Evolutionary conservation across 2,888 invertebrate genomes (phyloP).

Genomic region (Altica lythri): DNA sequence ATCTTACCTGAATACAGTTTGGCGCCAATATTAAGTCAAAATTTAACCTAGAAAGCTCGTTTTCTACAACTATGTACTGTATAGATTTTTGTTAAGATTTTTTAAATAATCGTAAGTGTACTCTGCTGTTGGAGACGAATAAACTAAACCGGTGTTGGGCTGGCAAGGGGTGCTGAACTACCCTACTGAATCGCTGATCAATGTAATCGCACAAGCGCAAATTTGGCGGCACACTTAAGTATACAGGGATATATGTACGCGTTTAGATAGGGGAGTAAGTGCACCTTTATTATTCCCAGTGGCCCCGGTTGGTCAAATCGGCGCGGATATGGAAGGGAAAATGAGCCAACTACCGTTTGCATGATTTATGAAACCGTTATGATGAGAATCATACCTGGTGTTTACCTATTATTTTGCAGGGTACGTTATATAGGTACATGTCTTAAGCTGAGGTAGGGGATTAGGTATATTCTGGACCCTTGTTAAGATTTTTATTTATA

Average conservation of each 20-base stretch:
- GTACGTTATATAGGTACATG: too few species aligned
- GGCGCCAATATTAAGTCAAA: not conserved
- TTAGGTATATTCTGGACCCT: too few species aligned
- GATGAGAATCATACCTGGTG: too few species aligned
- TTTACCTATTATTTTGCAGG: too few species aligned
- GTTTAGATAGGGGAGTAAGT: slow-evolving; percentile 1
- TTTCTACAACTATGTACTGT: too few species aligned
- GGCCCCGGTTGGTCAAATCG: too few species aligned
- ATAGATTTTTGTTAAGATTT: not conserved
- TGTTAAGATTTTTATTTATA: too few species aligned
- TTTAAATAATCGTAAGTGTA: slow-evolving; percentile 3
- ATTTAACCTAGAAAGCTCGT: too few species aligned
- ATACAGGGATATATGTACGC: slow-evolving; percentile 31
- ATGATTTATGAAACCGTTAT: too few species aligned
- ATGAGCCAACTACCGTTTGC: too few species aligned
- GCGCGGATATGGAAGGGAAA: too few species aligned
- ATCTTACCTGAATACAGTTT: slow-evolving; percentile 8
- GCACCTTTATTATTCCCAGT: not conserved
- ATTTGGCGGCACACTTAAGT: slow-evolving; percentile 51
- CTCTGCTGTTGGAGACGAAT: slow-evolving; percentile 9
- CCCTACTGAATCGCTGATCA: slow-evolving; percentile 58
- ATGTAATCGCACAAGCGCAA: slow-evolving; percentile 50
- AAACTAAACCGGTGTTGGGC: slow-evolving; percentile 18
- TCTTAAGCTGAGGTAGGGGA: too few species aligned
- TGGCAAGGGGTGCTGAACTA: slow-evolving; percentile 47